Base-by-base conservation (phyloP, 2,888 invertebrate genomes). In the Loripinus fragilis region DNA sequence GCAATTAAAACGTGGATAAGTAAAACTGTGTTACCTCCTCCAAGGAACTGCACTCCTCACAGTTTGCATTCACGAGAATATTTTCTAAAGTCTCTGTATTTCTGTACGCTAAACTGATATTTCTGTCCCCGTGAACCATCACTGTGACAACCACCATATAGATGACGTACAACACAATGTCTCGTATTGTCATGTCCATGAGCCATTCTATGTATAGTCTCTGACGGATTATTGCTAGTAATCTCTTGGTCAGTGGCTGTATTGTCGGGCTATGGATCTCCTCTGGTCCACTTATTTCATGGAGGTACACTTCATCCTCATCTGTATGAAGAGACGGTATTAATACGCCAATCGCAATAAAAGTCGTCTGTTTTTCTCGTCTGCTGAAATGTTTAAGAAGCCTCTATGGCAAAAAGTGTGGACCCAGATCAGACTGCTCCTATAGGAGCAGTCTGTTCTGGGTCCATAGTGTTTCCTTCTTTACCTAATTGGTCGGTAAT, bases 101-200 rank as follows among this genome's bases (percentile, higher is more conserved):
- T 30, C 28, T 69, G 68, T 74, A 86, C 12, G 81, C 70, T 1
- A 65, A 45, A 20, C 30, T 23, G n/a, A 86, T 74, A 38, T 78
- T 69, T 1, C 74, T 48, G 55, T 90, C 85, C 0, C 87, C 87
- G 71, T 82, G 80, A 12, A 86, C 76, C 64, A 85, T 80, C 7
- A 86, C 25, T 0, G 83, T 20, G 2, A 88, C 76, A 0, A 84
- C 66, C 3, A 66, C 64, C 30, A 90, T 48, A 75, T 87, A 90
- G 12, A 85, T 20, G 0, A 78, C n/a, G 48, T 89, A 87, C 25
- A 90, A 25, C n/a, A 80, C 42, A 28, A 88, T 70, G 45, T 88
- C 86, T 10, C 80, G 71, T 20, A 89, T 45, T 23, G 83, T 77
- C 17, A 60, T 68, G 12, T 78, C 67, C 68, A 86, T 85, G 8